Base-by-base conservation (phyloP, 2,888 invertebrate genomes). In the Notodonta dromedarius region DNA sequence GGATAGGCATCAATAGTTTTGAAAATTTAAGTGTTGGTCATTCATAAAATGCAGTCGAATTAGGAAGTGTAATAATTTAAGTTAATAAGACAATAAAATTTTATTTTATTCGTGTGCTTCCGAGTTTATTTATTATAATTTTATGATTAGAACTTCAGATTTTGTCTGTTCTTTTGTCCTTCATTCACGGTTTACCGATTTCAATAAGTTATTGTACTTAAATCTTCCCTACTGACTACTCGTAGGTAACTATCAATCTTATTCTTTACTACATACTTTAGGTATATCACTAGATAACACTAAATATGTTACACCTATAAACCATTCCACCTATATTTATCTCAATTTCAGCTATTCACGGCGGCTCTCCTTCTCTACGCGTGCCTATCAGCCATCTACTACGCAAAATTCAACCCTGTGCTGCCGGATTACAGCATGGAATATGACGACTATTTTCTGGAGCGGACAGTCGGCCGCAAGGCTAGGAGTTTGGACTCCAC, bases 391-490 rank as follows among this genome's bases (percentile, higher is more conserved):
- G 97, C 97, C 61, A 96, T 97, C 80, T 97, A 97, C 89, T 97
- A 97, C 89, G 97, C 97, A 59, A 97, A 97, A 88, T 97, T 97
- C 84, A 97, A 97, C 88, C 97, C 97, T 56, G 94, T 97, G 65
- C 94, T 96, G n/a, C 95, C 96, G 60, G 96, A 97, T 86, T 96
- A 96, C 84, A 96, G 96, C 77, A 94, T 95, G 83, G 95, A 96
- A 77, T 96, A 97, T 81, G 95, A 95, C 63, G 96, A 96, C 82
- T 96, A 97, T 81, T 95, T 96, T 83, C 94, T 96, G 60, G 95
- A 95, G 74, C 94, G 96, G 70, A 95, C 96, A 11, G 93, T 96
- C 13, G 94, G 94, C 70, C 92, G 91, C 79, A 88, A 90, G 69
- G 78, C 93, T 39, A 80, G 89, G 76, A 91, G 93, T 67, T 65